These are phyloP conservation scores for Diplolepis rosae DNA, from an alignment of 2,888 invertebrate genomes.

Conservation along the genomic window DNA sequence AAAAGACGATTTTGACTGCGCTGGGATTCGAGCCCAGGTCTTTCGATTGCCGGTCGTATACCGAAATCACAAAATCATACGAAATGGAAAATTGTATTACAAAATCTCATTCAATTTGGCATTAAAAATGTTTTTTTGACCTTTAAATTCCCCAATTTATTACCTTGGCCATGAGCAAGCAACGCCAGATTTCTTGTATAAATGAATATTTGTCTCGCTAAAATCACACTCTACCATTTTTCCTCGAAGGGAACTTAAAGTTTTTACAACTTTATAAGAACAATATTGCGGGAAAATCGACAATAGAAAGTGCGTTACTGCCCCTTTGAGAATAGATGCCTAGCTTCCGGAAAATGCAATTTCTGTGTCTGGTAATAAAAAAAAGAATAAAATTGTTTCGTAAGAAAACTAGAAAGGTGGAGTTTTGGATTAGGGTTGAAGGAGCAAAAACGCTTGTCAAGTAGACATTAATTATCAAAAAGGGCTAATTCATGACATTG, in stretches of 20 bases:
- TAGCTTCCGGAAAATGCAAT: background rate
- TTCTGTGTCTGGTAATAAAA: background rate
- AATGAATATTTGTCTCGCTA: background rate
- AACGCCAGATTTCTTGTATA: background rate
- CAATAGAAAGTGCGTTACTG: conserved; percentile 41
- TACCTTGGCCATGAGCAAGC: background rate
- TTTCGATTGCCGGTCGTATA: no score
- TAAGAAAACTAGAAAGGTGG: background rate
- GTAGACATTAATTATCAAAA: conserved; percentile 2
- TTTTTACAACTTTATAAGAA: conserved; percentile 52
- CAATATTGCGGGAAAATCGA: conserved; percentile 47
- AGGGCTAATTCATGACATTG: conserved; percentile 6
- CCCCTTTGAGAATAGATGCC: conserved; percentile 42
- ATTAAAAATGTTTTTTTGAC: no score
- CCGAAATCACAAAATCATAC: no score
- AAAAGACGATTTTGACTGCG: no score
- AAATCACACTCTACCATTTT: no score
- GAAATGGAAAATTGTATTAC: no score
- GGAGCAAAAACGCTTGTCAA: background rate
- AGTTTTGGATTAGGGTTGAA: background rate
- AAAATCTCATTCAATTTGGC: no score
- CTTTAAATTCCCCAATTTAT: conserved; percentile 4
- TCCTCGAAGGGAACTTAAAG: conserved; percentile 41
- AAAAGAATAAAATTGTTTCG: background rate
- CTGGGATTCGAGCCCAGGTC: no score